Percentiles rank a stretch among this genome's conserved stretches.
Conservation (phyloP, 2,888 invertebrate species). For the Standfussiana lucernea region DNA sequence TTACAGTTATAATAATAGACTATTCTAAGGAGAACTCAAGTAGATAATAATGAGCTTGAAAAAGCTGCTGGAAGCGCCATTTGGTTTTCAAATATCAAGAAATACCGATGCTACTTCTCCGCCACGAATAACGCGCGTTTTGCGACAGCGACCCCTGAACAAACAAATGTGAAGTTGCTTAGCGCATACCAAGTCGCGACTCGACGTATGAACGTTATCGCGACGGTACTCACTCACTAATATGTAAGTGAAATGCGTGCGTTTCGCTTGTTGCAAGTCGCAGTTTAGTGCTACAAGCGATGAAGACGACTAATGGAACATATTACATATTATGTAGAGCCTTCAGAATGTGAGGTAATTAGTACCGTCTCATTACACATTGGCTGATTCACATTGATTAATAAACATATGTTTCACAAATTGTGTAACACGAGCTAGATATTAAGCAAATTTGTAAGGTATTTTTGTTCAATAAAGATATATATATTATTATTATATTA, state of each 20-base stretch:
- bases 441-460: too few relatives aligned
- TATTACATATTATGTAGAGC: neutral
- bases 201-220: neutral
- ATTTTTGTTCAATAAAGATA: too few relatives aligned
- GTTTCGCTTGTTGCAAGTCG: neutral
- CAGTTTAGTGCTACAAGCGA: too few relatives aligned
- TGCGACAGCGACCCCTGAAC: neutral
- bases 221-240: neutral
- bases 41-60: neutral
- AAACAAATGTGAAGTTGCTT: neutral
- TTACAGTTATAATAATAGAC: neutral
- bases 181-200: neutral
- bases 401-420: too few relatives aligned
- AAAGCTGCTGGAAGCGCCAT: neutral
- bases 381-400: conserved; percentile 15
- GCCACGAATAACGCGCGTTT: neutral
- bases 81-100: neutral
- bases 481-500: too few relatives aligned
- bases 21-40: neutral
- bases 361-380: conserved; percentile 15
- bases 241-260: neutral
- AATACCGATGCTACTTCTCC: neutral
- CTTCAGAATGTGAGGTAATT: neutral
- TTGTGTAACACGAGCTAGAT: too few relatives aligned
- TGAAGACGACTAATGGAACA: neutral